A percentile compares a stretch with the other conserved stretches of the same genome.
Conservation (phyloP, 2,888 invertebrate genomes). For the Drosophila helvetica region DNA sequence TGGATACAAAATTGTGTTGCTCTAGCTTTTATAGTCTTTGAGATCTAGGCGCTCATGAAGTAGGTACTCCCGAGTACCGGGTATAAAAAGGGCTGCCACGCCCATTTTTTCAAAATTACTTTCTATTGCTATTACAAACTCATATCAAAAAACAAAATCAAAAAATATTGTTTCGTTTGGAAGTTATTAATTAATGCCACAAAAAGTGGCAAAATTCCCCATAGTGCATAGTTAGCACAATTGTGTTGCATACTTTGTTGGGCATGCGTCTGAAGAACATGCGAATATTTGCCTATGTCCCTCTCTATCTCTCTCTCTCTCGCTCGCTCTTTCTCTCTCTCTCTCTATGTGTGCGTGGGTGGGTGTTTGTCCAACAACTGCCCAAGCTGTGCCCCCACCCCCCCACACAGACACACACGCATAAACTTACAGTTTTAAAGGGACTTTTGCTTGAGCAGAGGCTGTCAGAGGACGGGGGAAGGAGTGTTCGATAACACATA, state of each 20-base stretch:
- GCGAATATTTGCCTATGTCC: conserved; percentile 30
- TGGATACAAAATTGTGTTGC: no score
- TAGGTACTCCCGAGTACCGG: no score
- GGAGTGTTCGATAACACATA: conserved; percentile 26
- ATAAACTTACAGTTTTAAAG: conserved; percentile 65
- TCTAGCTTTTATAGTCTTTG: no score
- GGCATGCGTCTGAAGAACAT: conserved; percentile 70
- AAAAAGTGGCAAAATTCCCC: no score
- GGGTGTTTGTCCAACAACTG: conserved; percentile 62
- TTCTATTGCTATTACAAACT: no score
- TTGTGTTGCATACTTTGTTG: conserved; percentile 74
- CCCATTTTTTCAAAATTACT: no score
- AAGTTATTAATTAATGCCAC: no score
- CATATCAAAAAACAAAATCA: no score
- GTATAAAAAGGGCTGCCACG: no score
- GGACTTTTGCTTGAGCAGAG: conserved; percentile 33
- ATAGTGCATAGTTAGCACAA: conserved; percentile 79
- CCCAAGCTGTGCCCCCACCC: conserved; percentile 51
- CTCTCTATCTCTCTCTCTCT: background rate
- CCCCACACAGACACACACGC: conserved; percentile 27
- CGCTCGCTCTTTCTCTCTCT: background rate
- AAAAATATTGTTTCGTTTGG: no score
- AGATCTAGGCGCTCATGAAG: no score
- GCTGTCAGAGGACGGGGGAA: background rate
- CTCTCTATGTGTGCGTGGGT: conserved; percentile 16